Evolutionary conservation across 2,113 vertebrate species (phyloP), one percentile per base, ranked within the genome.

Genomic region (Tinamus guttatus): DNA sequence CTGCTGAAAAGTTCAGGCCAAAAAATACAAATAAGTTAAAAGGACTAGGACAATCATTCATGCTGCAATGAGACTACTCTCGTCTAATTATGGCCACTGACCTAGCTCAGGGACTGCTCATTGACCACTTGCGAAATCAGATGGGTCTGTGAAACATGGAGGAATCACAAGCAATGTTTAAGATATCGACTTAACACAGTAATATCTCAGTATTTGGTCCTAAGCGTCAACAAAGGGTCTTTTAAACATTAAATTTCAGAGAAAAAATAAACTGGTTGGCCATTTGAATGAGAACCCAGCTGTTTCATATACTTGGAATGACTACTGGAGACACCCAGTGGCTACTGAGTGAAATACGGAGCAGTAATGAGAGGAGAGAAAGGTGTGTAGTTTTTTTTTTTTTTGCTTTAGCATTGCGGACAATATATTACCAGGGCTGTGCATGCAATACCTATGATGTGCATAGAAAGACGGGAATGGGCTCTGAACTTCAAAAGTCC

Each of bases 361-460:
- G 30, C 16, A 0, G 0, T 11, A 0, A 1, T 14, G 51, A 63
- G 32, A 52, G 51, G 30, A 21, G 38, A 32, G 30, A 28, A 77
- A 56, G 18, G 43, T 41, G 40, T 9, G 8, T 47, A 20, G 10
- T 43, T 43, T 17, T 43, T 43, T 22, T 49, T 40, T 87, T 2
- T 1, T 21, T 17, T 80, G 7, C 28, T 74, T 24, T 8, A 22
- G 16, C 20, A 2, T 8, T 64, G 16, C n/a, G 67, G 19, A 28
- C 32, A 34, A 75, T 0, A 69, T 20, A 11, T 15, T 34, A 30
- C n/a, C 11, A 9, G 10, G 54, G 62, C 8, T 47, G 45, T 47
- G 45, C 45, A 20, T 19, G 20, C 20, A 19, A 20, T 47, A 47
- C 45, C 18, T 20, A 80, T 43, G 49, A 27, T 81, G 47, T 45